A percentile compares a stretch with the other conserved stretches of the same genome.
Conservation (phyloP, 1,140 invertebrate genomes). For the Cylas formicarius region DNA sequence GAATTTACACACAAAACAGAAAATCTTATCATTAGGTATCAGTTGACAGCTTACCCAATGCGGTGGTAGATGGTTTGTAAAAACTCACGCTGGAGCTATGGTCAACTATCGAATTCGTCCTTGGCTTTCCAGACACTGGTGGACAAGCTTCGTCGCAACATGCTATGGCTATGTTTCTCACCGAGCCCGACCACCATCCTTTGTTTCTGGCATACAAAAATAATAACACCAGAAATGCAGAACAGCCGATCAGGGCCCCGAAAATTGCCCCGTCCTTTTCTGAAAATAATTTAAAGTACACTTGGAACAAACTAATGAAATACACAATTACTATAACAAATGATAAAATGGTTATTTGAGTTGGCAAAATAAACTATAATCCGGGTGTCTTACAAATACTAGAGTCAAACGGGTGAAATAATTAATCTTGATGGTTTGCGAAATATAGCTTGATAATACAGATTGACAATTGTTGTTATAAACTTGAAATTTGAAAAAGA, state of each 20-base stretch:
- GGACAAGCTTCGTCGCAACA: slow-evolving; percentile 52
- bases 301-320: too few species aligned
- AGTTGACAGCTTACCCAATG: slow-evolving; percentile 31
- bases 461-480: too few species aligned
- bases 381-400: too few species aligned
- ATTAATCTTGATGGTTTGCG: too few species aligned
- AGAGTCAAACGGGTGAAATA: too few species aligned
- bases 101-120: slow-evolving; percentile 44
- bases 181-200: slow-evolving; percentile 62
- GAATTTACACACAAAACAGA: background rate
- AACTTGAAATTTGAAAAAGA: too few species aligned
- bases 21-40: slow-evolving; percentile 2
- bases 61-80: slow-evolving; percentile 25
- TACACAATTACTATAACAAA: too few species aligned
- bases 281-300: too few species aligned
- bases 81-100: slow-evolving; percentile 14
- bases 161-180: slow-evolving; percentile 43
- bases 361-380: too few species aligned
- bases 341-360: too few species aligned
- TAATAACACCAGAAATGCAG: slow-evolving; percentile 67
- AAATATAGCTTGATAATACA: too few species aligned
- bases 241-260: slow-evolving; percentile 65
- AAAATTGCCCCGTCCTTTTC: slow-evolving; percentile 72
- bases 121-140: slow-evolving; percentile 43
- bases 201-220: slow-evolving; percentile 74